A percentile compares a stretch with the other conserved stretches of the same genome.
phyloP scores from a whole-genome alignment of 1,140 invertebrate species.

The Brachionus koreanus region DNA sequence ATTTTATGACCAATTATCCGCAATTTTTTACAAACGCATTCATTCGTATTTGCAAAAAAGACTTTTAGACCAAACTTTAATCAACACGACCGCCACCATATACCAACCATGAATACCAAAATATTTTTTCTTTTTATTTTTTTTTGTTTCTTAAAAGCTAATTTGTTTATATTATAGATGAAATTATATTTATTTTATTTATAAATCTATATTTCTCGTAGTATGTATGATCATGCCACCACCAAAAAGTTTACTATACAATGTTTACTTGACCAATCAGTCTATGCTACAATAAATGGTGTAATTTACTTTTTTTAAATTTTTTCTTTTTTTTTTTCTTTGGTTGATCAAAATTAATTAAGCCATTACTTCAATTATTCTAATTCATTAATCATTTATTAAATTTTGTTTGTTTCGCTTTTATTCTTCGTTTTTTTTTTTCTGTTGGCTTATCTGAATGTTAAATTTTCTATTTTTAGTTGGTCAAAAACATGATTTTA shows the following conservation, averaged over 20 bases:
- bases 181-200: not conserved
- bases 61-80: not conserved
- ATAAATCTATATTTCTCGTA: no score
- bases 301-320: not conserved
- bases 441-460: not conserved
- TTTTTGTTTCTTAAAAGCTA: not conserved
- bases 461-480: not conserved
- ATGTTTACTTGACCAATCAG: not conserved
- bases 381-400: not conserved
- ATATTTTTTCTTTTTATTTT: not conserved
- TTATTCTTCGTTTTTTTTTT: not conserved
- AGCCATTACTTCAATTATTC: not conserved
- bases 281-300: not conserved
- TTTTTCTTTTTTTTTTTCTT: not conserved
- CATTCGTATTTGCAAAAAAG: conserved; percentile 44
- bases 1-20: conserved; percentile 42
- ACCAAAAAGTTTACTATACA: no score
- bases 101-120: not conserved
- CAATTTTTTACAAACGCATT: conserved; percentile 44
- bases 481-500: not conserved
- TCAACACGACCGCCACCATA: not conserved
- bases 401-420: not conserved
- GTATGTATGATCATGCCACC: no score
- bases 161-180: not conserved
- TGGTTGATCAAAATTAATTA: not conserved